These are phyloP conservation scores for Haplochromis vanheusdeni DNA, from an alignment of 2,113 vertebrate genomes.

Conservation along the genomic window DNA sequence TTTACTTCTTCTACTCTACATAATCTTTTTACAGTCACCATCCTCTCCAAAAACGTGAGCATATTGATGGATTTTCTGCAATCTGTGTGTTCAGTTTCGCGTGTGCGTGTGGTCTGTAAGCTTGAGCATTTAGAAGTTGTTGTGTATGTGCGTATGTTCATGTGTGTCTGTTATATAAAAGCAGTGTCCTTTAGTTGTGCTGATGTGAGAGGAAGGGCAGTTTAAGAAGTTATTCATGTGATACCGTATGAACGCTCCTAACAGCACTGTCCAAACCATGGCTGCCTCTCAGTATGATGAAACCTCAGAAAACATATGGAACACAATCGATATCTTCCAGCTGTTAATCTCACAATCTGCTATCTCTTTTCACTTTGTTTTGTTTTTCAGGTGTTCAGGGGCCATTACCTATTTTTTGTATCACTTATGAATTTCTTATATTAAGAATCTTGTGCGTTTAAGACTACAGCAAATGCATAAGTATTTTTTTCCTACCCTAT, in stretches of 20 bases:
- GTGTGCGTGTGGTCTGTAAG: constrained; percentile 17
- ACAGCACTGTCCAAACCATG: constrained; percentile 14
- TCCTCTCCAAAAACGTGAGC: constrained; percentile 60
- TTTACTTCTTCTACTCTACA: constrained; percentile 38
- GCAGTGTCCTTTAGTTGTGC: constrained; percentile 11
- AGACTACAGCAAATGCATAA: constrained; percentile 24
- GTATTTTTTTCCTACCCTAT: constrained; percentile 10
- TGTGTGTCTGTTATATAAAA: constrained; percentile 15
- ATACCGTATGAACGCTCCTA: constrained; percentile 6
- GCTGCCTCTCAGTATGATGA: constrained; percentile 35
- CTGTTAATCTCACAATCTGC: constrained; percentile 4
- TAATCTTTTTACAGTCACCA: constrained; percentile 58
- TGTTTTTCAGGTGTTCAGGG: neutral
- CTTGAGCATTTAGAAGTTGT: constrained; percentile 14
- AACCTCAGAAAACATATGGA: constrained; percentile 16
- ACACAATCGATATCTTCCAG: constrained; percentile 22
- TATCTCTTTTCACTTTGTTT: neutral
- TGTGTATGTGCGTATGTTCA: neutral
- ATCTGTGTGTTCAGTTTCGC: constrained; percentile 29
- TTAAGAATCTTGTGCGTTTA: constrained; percentile 50
- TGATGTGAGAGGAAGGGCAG: constrained; percentile 29
- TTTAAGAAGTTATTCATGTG: constrained; percentile 16
- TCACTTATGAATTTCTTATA: constrained; percentile 15
- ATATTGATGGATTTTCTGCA: constrained; percentile 58
- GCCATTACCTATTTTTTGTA: constrained; percentile 16